Base-by-base conservation (phyloP, 1,140 invertebrate genomes). In the Anoplolepis gracilipes region DNA sequence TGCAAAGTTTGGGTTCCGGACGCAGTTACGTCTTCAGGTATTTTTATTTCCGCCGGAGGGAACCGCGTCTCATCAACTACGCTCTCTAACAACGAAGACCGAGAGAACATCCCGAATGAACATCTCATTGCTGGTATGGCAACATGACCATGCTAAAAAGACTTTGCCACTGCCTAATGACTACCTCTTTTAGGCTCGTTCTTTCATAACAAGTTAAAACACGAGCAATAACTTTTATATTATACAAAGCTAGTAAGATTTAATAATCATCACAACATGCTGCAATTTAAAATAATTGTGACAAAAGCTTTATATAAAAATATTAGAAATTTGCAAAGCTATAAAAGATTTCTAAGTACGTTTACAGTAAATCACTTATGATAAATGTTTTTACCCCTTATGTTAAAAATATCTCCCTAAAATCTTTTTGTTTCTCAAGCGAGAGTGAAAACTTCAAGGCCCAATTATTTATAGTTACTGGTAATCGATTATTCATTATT, bases 101-200 rank as follows among this genome's bases (percentile, higher is more conserved):
- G 49, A 39, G 49, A 33, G 22, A 87, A 78, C 33, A 53, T 39
- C 39, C 25, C 36, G 67, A 82, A 64, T 81, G 79, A 70, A 72
- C 67, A 46, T 53, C 28, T 67, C 61, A 33, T 67, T 4, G 57
- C 13, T 61, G n/a, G 70, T 46, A 75, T 64, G 46, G 84, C 59
- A 85, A 84, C 65, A 77, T 84, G 57, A 42, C 42, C 70, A 85
- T 73, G 49, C 53, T 84, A 53, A 28, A 75, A 39, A 46, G n/a
- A 11, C 39, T 55, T 84, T 42, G 64, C 49, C 22, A 42, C n/a
- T 82, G 59, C 59, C 16, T 87, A 88, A 88, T 78, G 79, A 87
- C n/a, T 53, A 33, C 30, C 67, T 36, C 2, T 30, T 53, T 67
- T 42, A 64, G 65, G 49, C 49, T 57, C 36, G 4, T 59, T 30